A percentile compares a stretch with the other conserved stretches of the same genome.
Conservation (phyloP, 2,797 vertebrate genomes). For the Sus cebifrons region DNA sequence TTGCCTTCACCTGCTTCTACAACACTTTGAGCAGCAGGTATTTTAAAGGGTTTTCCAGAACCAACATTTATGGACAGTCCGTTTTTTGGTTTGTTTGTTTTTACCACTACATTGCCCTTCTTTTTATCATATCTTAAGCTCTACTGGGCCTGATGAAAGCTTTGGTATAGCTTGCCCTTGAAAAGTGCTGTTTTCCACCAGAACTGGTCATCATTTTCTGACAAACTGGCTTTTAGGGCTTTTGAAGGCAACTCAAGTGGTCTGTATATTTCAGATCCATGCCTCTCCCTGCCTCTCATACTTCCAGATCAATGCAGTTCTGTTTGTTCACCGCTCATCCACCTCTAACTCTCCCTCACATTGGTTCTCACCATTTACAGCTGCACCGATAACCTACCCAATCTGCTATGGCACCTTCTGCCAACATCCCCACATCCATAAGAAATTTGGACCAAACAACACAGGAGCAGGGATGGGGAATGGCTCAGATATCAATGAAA, state of each 20-base stretch:
- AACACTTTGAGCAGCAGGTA: background rate
- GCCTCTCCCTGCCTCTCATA: background rate
- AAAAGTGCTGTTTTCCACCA: constrained; percentile 46
- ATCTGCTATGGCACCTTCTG: constrained; percentile 1
- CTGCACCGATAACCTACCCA: background rate
- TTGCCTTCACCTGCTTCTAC: background rate
- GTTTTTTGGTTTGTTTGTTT: background rate
- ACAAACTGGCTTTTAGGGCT: constrained; percentile 35
- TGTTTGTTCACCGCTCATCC: background rate
- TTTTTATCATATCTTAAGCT: constrained; percentile 27
- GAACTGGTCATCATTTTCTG: constrained; percentile 55
- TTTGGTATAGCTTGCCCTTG: constrained; percentile 34
- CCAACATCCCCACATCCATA: background rate
- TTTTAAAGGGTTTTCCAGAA: constrained; percentile 42
- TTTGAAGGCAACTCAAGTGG: constrained; percentile 23
- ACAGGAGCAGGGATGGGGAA: background rate
- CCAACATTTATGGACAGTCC: background rate
- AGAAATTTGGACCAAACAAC: background rate
- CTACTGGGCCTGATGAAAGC: constrained; percentile 18
- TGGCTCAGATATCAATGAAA: background rate
- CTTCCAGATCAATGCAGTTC: background rate
- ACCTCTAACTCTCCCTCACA: background rate
- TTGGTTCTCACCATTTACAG: constrained; percentile 36
- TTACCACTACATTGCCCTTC: background rate
- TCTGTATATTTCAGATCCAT: constrained; percentile 7